Evolutionary conservation across 2,113 vertebrate species (phyloP).

Genomic region (Zapus hudsonius): DNA sequence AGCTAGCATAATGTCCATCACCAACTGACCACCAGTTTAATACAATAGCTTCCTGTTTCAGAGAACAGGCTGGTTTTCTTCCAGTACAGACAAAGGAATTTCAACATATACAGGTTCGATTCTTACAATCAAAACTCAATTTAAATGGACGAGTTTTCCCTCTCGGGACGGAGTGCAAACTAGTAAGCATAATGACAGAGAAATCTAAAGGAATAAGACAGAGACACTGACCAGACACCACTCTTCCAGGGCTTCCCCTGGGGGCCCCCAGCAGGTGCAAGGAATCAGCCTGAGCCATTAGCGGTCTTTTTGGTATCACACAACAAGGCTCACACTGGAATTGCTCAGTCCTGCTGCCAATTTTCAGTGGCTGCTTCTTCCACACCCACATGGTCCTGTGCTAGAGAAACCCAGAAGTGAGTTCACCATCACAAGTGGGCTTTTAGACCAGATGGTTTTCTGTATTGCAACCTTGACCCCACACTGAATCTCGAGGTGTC

Average conservation of each 20-base stretch:
- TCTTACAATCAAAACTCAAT: constrained; percentile 50
- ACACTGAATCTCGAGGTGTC: background rate
- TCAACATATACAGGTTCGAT: background rate
- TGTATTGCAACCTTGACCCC: background rate
- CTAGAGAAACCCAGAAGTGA: too few relatives aligned
- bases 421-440: background rate
- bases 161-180: background rate
- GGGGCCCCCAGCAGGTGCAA: constrained; percentile 27
- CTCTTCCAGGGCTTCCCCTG: constrained; percentile 17
- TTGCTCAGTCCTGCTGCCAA: background rate
- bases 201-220: background rate
- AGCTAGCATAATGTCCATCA: background rate
- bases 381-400: background rate
- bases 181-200: background rate
- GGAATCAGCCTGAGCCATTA: background rate
- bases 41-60: background rate
- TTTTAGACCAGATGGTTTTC: background rate
- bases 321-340: background rate
- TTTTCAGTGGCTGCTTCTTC: background rate
- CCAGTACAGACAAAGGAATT: background rate
- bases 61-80: constrained; percentile 13
- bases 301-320: accelerated
- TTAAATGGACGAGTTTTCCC: constrained; percentile 19
- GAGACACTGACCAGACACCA: background rate
- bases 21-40: background rate